Percentiles rank a stretch among this genome's conserved stretches.
Conservation (phyloP, 2,888 invertebrate genomes). For the Aporophyla lueneburgensis region DNA sequence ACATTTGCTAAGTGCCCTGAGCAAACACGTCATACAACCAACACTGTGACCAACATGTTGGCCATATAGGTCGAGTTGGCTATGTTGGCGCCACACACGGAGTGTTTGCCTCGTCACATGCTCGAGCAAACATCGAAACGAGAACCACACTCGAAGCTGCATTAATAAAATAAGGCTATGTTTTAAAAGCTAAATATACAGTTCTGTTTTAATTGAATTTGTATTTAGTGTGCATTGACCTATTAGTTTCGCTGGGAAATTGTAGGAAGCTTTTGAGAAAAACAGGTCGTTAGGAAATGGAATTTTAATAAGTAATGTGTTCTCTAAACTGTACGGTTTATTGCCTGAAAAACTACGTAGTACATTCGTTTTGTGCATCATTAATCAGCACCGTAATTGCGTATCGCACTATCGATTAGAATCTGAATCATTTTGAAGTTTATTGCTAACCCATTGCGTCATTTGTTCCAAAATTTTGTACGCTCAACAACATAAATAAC, state of each 20-base stretch:
- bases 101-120: conserved; percentile 42
- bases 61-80: conserved; percentile 5
- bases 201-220: conserved; percentile 41
- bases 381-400: too few species aligned
- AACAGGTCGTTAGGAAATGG: conserved; percentile 6
- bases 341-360: not conserved
- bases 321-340: not conserved
- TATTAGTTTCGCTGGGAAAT: not conserved
- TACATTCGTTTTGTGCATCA: not conserved
- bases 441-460: too few species aligned
- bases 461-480: too few species aligned
- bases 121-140: conserved; percentile 47
- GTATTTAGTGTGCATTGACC: conserved; percentile 10
- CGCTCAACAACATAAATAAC: too few species aligned
- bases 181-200: conserved; percentile 27
- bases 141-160: conserved; percentile 25
- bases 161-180: conserved; percentile 37
- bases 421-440: too few species aligned
- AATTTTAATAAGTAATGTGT: not conserved
- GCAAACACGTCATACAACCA: conserved; percentile 21
- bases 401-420: too few species aligned
- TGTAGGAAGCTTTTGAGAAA: not conserved
- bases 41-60: conserved; percentile 24
- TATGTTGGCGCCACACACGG: conserved; percentile 29
- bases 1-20: conserved; percentile 39